Conservation (phyloP, 2,888 invertebrate species). For the Melinopterus prodromus region DNA sequence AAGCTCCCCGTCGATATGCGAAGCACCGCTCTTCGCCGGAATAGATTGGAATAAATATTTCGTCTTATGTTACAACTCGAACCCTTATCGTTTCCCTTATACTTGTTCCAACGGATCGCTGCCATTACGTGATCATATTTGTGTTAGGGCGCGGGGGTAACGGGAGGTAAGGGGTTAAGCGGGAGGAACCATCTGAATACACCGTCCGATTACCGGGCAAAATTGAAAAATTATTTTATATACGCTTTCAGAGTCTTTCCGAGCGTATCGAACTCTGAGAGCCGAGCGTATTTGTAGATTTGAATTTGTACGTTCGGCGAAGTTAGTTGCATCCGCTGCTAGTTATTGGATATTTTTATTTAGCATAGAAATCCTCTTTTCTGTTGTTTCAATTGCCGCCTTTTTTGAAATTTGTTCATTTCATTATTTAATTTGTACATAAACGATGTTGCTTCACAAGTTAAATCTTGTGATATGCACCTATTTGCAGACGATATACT, state of each 20-base stretch:
- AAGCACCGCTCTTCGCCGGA: neutral
- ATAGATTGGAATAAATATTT: constrained; percentile 4
- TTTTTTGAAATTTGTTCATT: no score
- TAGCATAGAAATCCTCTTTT: no score
- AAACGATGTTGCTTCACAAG: no score
- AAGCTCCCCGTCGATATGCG: neutral
- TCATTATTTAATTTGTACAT: no score
- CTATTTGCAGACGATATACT: no score
- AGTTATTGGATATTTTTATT: no score
- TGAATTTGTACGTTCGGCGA: no score
- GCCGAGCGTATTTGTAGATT: no score
- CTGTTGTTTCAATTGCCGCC: no score
- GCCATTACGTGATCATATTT: constrained; percentile 4
- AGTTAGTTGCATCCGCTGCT: no score
- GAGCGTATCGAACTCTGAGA: no score
- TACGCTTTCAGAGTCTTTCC: neutral
- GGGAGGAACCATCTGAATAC: neutral
- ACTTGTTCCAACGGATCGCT: neutral
- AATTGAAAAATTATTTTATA: neutral
- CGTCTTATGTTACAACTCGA: neutral
- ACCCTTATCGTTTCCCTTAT: neutral
- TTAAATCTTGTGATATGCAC: no score
- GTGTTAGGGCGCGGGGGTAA: neutral
- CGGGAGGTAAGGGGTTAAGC: neutral
- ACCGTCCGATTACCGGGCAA: constrained; percentile 4